Conservation (phyloP, 2,113 vertebrate genomes). For the Tapirus terrestris region DNA sequence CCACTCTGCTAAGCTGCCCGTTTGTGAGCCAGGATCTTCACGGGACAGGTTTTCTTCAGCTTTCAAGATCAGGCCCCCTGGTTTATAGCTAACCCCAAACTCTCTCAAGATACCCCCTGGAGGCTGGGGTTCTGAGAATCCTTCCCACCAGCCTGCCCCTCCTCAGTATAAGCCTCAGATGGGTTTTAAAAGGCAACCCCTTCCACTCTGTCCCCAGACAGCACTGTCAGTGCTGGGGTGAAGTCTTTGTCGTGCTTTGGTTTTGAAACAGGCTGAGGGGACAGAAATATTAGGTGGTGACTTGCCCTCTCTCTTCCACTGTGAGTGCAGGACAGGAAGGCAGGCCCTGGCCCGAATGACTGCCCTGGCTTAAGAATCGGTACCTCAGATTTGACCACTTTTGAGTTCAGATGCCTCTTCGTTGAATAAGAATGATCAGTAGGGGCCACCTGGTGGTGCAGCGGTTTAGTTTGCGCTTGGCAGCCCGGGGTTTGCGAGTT, state of each 20-base stretch:
- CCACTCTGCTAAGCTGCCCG: not conserved
- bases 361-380: not conserved
- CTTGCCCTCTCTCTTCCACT: not conserved
- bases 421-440: not conserved
- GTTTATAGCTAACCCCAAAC: not conserved
- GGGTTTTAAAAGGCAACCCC: not conserved
- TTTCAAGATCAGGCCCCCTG: not conserved
- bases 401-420: not conserved
- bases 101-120: not conserved
- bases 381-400: not conserved
- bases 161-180: not conserved
- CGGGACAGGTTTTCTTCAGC: not conserved
- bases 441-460: too few relatives aligned
- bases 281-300: not conserved
- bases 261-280: not conserved
- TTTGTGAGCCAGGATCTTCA: not conserved
- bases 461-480: too few relatives aligned
- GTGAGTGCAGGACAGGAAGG: not conserved
- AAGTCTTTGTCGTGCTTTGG: not conserved
- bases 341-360: not conserved
- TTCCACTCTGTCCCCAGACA: not conserved
- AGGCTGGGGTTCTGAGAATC: not conserved
- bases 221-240: not conserved
- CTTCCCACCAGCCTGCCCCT: not conserved
- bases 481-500: too few relatives aligned